These are phyloP conservation scores for Leucosticte australis DNA, from an alignment of 2,113 vertebrate genomes.

Conservation along the genomic window DNA sequence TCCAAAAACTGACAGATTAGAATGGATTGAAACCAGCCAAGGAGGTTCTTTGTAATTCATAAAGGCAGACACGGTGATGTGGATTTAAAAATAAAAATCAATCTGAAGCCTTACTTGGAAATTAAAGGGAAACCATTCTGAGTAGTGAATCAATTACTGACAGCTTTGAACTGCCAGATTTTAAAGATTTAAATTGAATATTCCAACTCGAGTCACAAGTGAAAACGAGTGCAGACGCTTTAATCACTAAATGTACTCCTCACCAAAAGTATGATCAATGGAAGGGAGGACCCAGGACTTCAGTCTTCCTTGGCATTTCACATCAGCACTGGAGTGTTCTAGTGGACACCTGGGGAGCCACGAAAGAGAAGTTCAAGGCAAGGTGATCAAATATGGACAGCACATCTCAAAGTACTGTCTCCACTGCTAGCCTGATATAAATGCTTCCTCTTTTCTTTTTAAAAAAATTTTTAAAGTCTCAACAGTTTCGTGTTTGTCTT, in stretches of 20 bases:
- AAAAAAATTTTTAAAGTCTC: neutral
- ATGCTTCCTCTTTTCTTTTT: neutral
- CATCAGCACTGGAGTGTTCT: neutral
- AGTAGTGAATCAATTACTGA: conserved; percentile 16
- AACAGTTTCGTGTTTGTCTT: neutral
- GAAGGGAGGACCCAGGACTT: neutral
- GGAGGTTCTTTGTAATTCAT: conserved; percentile 17
- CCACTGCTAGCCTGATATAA: neutral
- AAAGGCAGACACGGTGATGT: neutral
- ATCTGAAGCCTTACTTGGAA: neutral
- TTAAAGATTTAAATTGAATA: conserved; percentile 25
- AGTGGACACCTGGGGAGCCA: neutral
- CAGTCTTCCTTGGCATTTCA: neutral
- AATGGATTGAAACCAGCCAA: neutral
- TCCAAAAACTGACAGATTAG: neutral
- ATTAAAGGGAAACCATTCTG: neutral
- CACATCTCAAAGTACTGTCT: neutral
- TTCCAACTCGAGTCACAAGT: neutral
- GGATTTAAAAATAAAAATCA: conserved; percentile 51
- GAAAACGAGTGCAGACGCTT: neutral
- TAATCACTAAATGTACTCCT: neutral
- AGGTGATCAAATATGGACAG: neutral
- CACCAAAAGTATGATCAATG: neutral
- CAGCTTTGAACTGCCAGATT: neutral
- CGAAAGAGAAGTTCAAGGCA: neutral